Percentiles rank a stretch among this genome's conserved stretches.
Conservation (phyloP, 2,113 vertebrate species). For the Alligator mississippiensis region DNA sequence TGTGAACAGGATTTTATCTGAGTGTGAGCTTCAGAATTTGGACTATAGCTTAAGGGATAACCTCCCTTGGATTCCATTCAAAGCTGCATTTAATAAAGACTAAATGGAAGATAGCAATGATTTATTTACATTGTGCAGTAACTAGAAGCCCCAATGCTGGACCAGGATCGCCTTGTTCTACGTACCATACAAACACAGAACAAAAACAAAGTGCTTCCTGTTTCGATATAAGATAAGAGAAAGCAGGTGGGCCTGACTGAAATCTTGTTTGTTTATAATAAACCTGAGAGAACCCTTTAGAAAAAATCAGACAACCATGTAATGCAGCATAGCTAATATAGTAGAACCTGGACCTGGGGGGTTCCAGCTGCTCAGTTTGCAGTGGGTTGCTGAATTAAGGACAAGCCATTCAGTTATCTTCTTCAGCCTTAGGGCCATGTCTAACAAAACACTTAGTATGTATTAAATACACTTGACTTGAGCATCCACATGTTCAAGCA, state of each 20-base stretch:
- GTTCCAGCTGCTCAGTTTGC: no score
- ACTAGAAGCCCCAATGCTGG: background rate
- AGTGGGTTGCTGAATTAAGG: no score
- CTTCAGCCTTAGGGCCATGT: no score
- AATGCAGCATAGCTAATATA: no score
- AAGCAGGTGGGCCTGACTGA: conserved; percentile 2
- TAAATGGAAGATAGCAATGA: conserved; percentile 58
- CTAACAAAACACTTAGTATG: no score
- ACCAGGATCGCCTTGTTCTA: background rate
- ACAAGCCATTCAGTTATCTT: no score
- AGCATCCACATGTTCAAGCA: no score
- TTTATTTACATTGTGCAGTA: conserved; percentile 42
- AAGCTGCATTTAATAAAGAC: conserved; percentile 51
- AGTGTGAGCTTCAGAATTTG: conserved; percentile 2
- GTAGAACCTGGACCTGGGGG: no score
- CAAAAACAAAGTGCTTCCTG: conserved; percentile 36
- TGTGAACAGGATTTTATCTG: background rate
- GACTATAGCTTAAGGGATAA: background rate
- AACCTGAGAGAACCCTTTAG: background rate
- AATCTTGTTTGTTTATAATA: conserved; percentile 15
- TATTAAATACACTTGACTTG: no score
- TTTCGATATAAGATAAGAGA: background rate
- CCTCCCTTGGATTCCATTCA: conserved; percentile 41
- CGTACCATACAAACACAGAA: conserved; percentile 46
- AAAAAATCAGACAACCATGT: background rate